These are phyloP conservation scores for Axis porcinus DNA, from an alignment of 2,113 vertebrate genomes.

Conservation along the genomic window DNA sequence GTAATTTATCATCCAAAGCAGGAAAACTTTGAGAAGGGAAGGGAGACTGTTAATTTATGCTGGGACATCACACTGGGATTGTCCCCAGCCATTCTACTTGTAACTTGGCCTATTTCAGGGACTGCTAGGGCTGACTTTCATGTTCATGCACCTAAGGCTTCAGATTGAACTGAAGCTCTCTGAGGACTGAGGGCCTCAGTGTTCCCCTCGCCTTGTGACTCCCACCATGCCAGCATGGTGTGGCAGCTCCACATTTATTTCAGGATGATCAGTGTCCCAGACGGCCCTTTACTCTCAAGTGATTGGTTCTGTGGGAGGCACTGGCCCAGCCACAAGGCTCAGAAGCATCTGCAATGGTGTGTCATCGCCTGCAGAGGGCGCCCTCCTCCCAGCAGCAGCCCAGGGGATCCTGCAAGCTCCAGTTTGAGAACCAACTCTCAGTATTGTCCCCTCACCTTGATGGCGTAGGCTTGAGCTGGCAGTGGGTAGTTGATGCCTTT, in stretches of 20 bases:
- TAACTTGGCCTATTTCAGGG: too few relatives aligned
- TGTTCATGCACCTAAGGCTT: too few relatives aligned
- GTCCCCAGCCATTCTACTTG: neutral
- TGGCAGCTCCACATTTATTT: neutral
- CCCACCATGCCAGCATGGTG: too few relatives aligned
- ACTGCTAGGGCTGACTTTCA: too few relatives aligned
- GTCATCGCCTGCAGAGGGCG: neutral
- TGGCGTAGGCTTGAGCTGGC: neutral
- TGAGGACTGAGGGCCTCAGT: neutral
- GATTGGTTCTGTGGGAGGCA: neutral
- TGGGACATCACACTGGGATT: too few relatives aligned
- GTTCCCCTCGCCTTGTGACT: too few relatives aligned
- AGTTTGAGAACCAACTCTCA: neutral
- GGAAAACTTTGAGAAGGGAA: neutral
- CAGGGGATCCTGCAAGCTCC: neutral
- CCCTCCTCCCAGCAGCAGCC: neutral
- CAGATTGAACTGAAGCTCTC: neutral
- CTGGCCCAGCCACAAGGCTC: neutral
- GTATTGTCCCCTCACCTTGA: neutral
- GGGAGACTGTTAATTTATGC: neutral
- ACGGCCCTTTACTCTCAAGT: neutral
- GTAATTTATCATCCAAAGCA: neutral
- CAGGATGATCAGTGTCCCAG: neutral
- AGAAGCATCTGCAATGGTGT: neutral
- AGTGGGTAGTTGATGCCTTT: neutral